A percentile compares a stretch with the other conserved stretches of the same genome.
These are phyloP conservation scores for Muricea muricata DNA, from an alignment of 92 coral and sea anemone genomes.

Conservation along the genomic window DNA sequence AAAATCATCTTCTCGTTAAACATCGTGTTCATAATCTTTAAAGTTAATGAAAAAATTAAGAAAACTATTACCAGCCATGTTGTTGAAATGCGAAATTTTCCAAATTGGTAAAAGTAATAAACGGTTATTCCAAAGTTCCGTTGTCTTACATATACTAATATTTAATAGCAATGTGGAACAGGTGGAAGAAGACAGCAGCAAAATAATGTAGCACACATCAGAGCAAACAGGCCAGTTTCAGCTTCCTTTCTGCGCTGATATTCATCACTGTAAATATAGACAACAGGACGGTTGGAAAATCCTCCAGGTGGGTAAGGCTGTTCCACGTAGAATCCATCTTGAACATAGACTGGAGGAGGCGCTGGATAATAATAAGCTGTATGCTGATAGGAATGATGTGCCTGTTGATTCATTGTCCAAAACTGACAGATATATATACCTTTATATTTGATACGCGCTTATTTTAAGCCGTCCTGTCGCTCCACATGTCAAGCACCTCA, in stretches of 20 bases:
- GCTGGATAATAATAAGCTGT: slow-evolving; percentile 25
- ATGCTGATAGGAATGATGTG: slow-evolving; percentile 7
- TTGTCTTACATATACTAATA: too few relatives aligned
- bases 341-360: slow-evolving; percentile 8
- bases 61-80: too few relatives aligned
- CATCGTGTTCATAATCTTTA: too few relatives aligned
- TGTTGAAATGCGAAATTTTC: too few relatives aligned
- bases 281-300: slow-evolving; percentile 17
- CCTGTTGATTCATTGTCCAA: background rate
- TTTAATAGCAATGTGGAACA: slow-evolving; percentile 65
- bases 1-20: too few relatives aligned
- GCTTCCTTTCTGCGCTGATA: slow-evolving; percentile 56
- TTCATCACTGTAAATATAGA: slow-evolving; percentile 32
- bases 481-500: background rate
- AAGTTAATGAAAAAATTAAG: too few relatives aligned
- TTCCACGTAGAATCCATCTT: background rate
- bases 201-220: slow-evolving; percentile 78
- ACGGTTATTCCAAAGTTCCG: too few relatives aligned
- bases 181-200: slow-evolving; percentile 86
- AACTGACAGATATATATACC: too few relatives aligned
- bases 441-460: too few relatives aligned
- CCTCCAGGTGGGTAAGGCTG: slow-evolving; percentile 15
- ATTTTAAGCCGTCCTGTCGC: too few relatives aligned
- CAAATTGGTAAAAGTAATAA: too few relatives aligned
- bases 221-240: slow-evolving; percentile 68